Evolutionary conservation across 2,113 vertebrate genomes (phyloP), one percentile per base, ranked within the genome.

Genomic region (Sminthopsis crassicaudata): DNA sequence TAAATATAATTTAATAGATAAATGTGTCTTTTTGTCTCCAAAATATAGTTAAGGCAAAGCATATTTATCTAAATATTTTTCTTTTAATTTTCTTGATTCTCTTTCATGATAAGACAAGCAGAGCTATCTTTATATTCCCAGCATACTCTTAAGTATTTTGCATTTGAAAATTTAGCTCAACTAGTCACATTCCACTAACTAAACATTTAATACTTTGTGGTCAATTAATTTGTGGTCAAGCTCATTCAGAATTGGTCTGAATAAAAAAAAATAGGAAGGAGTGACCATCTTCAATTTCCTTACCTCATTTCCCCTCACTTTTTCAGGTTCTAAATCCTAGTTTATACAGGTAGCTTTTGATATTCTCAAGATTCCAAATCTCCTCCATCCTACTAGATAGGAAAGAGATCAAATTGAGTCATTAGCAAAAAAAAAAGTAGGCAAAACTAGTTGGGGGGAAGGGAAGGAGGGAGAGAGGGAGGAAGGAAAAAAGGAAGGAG

Each of bases 1-100:
- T 92, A 96, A 96, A 16, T 19, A 26, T 46, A 46, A 91, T 97
- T 98, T 96, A 98, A 97, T 93, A 84, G 93, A 95, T 97, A 98
- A 97, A 96, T 96, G 48, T 46, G 95, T 97, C 95, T 98, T 97
- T 97, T 88, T 42, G 51, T 2, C 88, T 91, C 94, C 97, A 96
- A n/a, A 92, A 54, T 57, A 92, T 36, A 1, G 92, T 91, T 92
- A 30, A 89, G 48, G 46, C 19, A 26, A 2, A 92, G 96, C 97
- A 96, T 76, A 9, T 14, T 96, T 22, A 96, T 0, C 0, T 53
- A 53, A 88, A 95, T 84, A 95, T 84, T 89, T 97, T 92, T 19
- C 36, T 94, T 84, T 91, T 96, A 97, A 97, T 98, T 92, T 95
- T 52, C 50, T 90, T 94, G 84, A 48, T 53, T 91, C 91, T 67